Percentiles rank a stretch among this genome's conserved stretches.
These are phyloP conservation scores for Heliconius ismenius DNA, from an alignment of 2,888 invertebrate species.

Conservation along the genomic window DNA sequence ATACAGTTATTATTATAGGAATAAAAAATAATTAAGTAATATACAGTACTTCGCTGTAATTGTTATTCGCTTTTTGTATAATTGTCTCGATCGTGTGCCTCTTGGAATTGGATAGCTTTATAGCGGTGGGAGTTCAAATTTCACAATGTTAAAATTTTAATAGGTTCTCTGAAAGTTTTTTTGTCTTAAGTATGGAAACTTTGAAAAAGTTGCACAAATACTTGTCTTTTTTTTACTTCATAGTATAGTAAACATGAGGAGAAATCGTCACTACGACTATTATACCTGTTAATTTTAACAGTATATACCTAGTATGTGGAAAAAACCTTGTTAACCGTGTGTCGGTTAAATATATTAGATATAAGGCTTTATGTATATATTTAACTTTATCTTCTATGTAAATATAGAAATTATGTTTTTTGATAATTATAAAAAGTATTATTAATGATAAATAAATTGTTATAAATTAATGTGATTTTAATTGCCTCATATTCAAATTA, in stretches of 20 bases:
- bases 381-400: not conserved
- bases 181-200: not conserved
- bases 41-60: not conserved
- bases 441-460: slow-evolving; percentile 26
- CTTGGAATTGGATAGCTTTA: too few relatives aligned
- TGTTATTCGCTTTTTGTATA: too few relatives aligned
- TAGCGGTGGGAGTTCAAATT: too few relatives aligned
- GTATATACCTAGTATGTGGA: too few relatives aligned
- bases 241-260: not conserved
- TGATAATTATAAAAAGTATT: slow-evolving; percentile 23
- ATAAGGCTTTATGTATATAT: not conserved
- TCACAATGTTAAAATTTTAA: too few relatives aligned
- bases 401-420: not conserved
- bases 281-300: not conserved
- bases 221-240: not conserved
- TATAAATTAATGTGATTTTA: slow-evolving; percentile 16
- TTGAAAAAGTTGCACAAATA: too few relatives aligned
- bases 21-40: not conserved
- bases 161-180: too few relatives aligned
- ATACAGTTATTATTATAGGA: not conserved
- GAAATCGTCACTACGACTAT: not conserved
- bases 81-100: too few relatives aligned
- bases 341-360: not conserved
- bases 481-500: not conserved
- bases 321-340: not conserved